Base-by-base conservation (phyloP, 2,888 invertebrate species). In the Drosophila buzzatii region DNA sequence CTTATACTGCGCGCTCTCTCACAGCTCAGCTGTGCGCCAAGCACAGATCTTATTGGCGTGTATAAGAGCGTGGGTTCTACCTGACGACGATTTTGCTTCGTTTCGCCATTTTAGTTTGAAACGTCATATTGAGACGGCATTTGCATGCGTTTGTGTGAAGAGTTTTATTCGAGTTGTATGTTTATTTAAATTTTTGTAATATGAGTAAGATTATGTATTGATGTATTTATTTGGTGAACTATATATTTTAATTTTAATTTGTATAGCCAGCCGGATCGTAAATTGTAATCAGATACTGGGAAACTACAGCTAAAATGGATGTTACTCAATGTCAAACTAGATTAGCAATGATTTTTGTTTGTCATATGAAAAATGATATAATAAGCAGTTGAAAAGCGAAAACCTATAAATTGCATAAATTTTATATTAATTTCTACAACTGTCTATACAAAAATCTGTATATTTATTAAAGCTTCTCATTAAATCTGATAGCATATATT, bases 21-120 rank as follows among this genome's bases (percentile, higher is more conserved):
- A 18, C 27, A 37, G 63, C 66, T 73, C 83, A 69, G 81, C 70
- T 79, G 69, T 51, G 51, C 35, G 51, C 10, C 57, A 64, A 81
- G 81, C 88, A 69, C 88, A 69, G 90, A 76, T 85, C 89, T 88
- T 82, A 90, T 90, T 85, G 86, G 77, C 70, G 8, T 16, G 63
- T 84, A 89, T 83, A 72, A 81, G 75, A 73, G 87, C 57, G 51
- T 53, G 20, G n/a, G 20, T 44, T 57, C 45, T 45, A 64, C 57
- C 35, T 42, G 49, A 55, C 60, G 49, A 55, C 60, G 70, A 68
- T 70, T 70, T 57, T 57, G 80, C 57, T 73, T 59, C 69, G 62
- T 73, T 90, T 85, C 90, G 90, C 90, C 90, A 85, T 85, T 85
- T 90, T 90, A 85, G 72, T 69, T 85, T 81, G 52, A 53, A 67